phyloP scores from a whole-genome alignment of 2,888 invertebrate species.

The Dynastes hyllus region DNA sequence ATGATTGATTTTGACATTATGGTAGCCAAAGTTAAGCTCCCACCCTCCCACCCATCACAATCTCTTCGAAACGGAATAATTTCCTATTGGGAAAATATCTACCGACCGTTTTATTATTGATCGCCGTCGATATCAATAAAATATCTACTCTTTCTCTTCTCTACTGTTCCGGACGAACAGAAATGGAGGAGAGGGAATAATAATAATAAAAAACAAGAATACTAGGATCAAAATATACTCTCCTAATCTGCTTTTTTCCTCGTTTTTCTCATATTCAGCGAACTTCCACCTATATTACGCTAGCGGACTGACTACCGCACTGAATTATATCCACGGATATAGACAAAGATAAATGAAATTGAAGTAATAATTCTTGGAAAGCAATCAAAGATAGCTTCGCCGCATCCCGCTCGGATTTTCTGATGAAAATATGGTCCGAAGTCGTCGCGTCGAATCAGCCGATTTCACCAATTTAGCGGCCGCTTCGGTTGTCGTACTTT shows the following conservation, averaged over 20 bases:
- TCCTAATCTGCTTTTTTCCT: neutral
- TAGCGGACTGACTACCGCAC: neutral
- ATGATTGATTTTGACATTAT: constrained; percentile 23
- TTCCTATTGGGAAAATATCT: constrained; percentile 4
- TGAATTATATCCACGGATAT: constrained; percentile 30
- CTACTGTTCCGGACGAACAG: too few species aligned
- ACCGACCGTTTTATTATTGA: constrained; percentile 20
- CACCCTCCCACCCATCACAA: neutral
- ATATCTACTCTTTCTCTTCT: neutral
- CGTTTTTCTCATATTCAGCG: too few species aligned
- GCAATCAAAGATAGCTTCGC: constrained; percentile 47
- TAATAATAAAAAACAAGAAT: constrained; percentile 10
- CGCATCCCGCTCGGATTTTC: neutral
- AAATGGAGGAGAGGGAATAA: neutral
- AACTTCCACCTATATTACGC: neutral
- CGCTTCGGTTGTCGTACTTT: neutral
- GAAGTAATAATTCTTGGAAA: constrained; percentile 46
- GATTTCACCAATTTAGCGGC: constrained; percentile 29
- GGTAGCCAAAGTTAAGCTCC: constrained; percentile 7
- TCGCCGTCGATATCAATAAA: constrained; percentile 21
- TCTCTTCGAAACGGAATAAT: neutral
- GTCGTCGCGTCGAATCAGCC: constrained; percentile 5
- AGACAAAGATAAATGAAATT: constrained; percentile 47
- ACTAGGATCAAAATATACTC: neutral
- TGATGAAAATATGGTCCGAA: neutral